Evolutionary conservation across 2,888 invertebrate species (phyloP), one percentile per base, ranked within the genome.

Genomic region (Drosophila engyochracea): DNA sequence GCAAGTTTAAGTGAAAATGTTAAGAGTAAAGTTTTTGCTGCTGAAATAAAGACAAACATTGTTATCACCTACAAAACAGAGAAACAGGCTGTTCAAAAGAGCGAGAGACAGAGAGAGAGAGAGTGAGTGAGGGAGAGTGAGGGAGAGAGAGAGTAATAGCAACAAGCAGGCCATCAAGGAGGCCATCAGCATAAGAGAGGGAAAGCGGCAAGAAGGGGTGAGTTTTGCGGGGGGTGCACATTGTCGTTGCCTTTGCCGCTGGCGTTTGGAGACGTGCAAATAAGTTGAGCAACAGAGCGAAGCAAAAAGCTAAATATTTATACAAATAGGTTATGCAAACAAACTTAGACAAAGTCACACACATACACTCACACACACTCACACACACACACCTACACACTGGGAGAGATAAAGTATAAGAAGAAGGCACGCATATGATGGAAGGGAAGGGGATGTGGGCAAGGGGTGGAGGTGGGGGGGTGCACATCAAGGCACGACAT

Each of bases 311-410:
- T 85, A 91, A 88, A 89, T 91, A 91, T 90, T 90, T 89, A 90
- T 89, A 88, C 85, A 89, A 89, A 91, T 91, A 91, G 90, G 90
- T 90, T 86, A 91, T 85, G 85, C 90, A 90, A 82, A 82, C 88
- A 89, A 84, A 91, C 90, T 89, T 81, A 83, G 85, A 89, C 79
- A 76, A 81, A 89, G 78, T 77, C 81, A 83, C 80, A 76, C 71
- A 78, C 22, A 53, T 28, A 37, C 54, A 64, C 52, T 30, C 25
- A 47, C 31, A 47, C 25, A 44, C 22, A 30, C 5, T 59, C n/a
- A 31, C 30, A 39, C 22, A 62, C n/a, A 31, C 30, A 53, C 35
- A 33, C 30, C 25, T 37, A 69, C 47, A 60, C 54, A 64, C 30
- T 12, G 53, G 53, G 39, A 54, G 28, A 39, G 71, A 81, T 52